Conservation (phyloP, 1,140 invertebrate genomes). For the Octopus sinensis region DNA sequence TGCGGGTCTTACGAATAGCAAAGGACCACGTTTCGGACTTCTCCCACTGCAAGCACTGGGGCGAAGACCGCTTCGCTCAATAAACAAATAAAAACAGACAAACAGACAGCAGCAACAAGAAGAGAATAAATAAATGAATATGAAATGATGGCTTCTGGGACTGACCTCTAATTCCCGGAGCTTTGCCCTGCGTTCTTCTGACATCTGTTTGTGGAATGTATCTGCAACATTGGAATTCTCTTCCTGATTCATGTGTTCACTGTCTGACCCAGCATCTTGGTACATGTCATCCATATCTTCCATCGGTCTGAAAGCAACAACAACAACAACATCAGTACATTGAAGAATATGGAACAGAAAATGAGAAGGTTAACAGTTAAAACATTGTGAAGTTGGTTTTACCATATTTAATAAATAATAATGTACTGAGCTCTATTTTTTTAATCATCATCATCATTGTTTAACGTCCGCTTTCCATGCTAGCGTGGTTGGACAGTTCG, state of each 20-base stretch:
- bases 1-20: no score
- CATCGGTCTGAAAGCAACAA: slow-evolving; percentile 46
- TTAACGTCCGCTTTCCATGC: no score
- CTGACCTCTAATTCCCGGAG: slow-evolving; percentile 81
- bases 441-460: no score
- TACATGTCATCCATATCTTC: slow-evolving; percentile 46
- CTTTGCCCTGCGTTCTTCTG: slow-evolving; percentile 77
- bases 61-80: no score
- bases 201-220: slow-evolving; percentile 42
- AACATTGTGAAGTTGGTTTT: not conserved
- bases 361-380: not conserved
- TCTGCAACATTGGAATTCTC: slow-evolving; percentile 26
- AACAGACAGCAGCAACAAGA: no score
- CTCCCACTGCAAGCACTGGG: no score
- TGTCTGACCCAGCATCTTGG: slow-evolving; percentile 27
- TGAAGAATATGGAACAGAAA: not conserved
- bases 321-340: slow-evolving; percentile 8
- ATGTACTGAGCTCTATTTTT: no score
- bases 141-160: not conserved
- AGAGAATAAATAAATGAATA: no score
- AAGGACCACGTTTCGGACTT: no score
- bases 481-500: no score
- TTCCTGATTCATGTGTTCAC: slow-evolving; percentile 37
- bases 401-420: no score
- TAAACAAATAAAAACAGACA: no score